phyloP scores from a whole-genome alignment of 2,113 vertebrate genomes.

The Plectropomus leopardus region DNA sequence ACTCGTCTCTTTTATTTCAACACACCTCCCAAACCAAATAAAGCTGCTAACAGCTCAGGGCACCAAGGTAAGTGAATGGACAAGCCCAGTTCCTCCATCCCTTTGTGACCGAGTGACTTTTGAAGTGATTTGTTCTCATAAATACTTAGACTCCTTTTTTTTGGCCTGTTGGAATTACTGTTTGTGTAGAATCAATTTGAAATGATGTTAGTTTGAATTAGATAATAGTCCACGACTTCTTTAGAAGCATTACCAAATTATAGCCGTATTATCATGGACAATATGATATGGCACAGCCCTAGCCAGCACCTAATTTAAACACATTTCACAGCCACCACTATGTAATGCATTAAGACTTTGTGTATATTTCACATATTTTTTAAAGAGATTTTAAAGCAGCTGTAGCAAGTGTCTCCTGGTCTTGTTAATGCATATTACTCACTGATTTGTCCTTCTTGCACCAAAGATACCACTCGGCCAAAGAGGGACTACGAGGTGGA shows the following conservation, averaged over 20 bases:
- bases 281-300: no score
- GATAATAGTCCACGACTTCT: background rate
- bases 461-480: slow-evolving; percentile 93
- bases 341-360: no score
- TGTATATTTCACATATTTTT: no score
- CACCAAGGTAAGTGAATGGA: slow-evolving; percentile 79
- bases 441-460: slow-evolving; percentile 13
- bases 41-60: slow-evolving; percentile 84
- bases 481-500: slow-evolving; percentile 97
- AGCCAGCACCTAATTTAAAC: no score
- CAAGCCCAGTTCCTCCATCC: slow-evolving; percentile 21
- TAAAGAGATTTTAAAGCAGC: no score
- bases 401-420: no score
- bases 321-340: no score
- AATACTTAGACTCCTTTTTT: background rate
- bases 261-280: no score
- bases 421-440: no score
- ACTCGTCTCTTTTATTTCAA: slow-evolving; percentile 75
- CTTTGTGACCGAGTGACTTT: slow-evolving; percentile 10
- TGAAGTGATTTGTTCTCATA: background rate
- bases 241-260: background rate
- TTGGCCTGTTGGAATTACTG: background rate
- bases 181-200: background rate
- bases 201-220: background rate
- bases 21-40: slow-evolving; percentile 70